Conservation (phyloP, 2,113 vertebrate species). For the Chunga burmeisteri region DNA sequence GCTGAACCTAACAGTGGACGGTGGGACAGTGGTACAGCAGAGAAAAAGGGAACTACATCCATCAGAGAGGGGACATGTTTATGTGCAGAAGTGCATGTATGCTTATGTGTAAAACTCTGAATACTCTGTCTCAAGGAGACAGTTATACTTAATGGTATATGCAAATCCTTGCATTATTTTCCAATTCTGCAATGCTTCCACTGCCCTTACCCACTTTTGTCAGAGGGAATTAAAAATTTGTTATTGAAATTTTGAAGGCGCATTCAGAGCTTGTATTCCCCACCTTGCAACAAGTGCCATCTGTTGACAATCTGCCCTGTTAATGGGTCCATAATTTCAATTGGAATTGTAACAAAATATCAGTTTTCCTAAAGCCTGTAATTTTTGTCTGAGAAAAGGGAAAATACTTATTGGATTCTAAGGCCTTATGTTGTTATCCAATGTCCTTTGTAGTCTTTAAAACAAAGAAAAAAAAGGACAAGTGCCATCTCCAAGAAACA, state of each 20-base stretch:
- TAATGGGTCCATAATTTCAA: neutral
- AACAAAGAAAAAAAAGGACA: neutral
- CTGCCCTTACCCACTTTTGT: neutral
- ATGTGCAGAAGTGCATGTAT: neutral
- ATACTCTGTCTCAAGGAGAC: neutral
- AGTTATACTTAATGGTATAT: neutral
- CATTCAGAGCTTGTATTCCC: neutral
- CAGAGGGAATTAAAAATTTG: neutral
- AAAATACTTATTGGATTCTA: neutral
- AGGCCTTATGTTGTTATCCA: neutral
- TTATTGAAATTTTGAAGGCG: neutral
- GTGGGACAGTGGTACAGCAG: neutral
- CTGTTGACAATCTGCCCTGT: neutral
- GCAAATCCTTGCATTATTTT: neutral
- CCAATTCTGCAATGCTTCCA: neutral
- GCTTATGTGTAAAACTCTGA: neutral
- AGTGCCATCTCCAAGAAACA: neutral
- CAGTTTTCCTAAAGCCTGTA: neutral
- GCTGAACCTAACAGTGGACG: neutral
- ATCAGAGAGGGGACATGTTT: accelerated
- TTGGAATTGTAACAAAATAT: neutral
- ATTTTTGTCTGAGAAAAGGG: neutral
- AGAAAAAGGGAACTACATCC: neutral
- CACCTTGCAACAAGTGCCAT: neutral
- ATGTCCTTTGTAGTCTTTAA: neutral